Evolutionary conservation across 1,140 invertebrate species (phyloP).

Genomic region (Caenorhabditis tropicalis): DNA sequence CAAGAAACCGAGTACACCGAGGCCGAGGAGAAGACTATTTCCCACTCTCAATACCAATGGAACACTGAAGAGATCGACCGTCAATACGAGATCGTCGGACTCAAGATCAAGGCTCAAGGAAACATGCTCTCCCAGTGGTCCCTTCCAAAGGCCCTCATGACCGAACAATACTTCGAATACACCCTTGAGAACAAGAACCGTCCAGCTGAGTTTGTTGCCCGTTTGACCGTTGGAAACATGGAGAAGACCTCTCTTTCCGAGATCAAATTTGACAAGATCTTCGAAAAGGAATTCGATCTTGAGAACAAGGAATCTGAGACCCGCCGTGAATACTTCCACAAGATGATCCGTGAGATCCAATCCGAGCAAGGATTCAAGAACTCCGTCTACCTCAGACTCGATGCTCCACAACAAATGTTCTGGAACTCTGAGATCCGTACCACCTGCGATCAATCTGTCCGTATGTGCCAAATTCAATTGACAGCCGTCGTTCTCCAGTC

Average conservation of each 20-base stretch:
- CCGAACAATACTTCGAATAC: constrained; percentile 42
- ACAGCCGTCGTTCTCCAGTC: not conserved
- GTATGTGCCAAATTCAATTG: constrained; percentile 23
- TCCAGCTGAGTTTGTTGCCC: not conserved
- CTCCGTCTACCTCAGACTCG: not conserved
- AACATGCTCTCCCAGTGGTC: constrained; percentile 30
- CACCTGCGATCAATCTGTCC: not conserved
- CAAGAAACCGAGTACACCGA: constrained; percentile 45
- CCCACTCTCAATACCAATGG: constrained; percentile 34
- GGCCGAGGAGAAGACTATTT: constrained; percentile 57
- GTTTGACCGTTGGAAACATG: not conserved
- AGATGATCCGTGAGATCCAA: constrained; percentile 31
- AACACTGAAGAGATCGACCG: not conserved
- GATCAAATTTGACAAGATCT: constrained; percentile 40
- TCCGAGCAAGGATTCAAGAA: constrained; percentile 26
- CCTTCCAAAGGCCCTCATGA: not conserved
- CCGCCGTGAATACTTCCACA: constrained; percentile 19
- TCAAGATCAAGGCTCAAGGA: constrained; percentile 32
- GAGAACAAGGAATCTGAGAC: constrained; percentile 7
- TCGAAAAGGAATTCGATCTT: constrained; percentile 35
- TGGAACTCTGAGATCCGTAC: constrained; percentile 23
- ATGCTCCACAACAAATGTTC: not conserved
- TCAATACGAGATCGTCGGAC: constrained; percentile 17
- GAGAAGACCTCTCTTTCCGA: constrained; percentile 15
- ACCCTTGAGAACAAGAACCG: constrained; percentile 39